phyloP scores from a whole-genome alignment of 2,888 invertebrate genomes.

The Mesorhabditis belari region DNA sequence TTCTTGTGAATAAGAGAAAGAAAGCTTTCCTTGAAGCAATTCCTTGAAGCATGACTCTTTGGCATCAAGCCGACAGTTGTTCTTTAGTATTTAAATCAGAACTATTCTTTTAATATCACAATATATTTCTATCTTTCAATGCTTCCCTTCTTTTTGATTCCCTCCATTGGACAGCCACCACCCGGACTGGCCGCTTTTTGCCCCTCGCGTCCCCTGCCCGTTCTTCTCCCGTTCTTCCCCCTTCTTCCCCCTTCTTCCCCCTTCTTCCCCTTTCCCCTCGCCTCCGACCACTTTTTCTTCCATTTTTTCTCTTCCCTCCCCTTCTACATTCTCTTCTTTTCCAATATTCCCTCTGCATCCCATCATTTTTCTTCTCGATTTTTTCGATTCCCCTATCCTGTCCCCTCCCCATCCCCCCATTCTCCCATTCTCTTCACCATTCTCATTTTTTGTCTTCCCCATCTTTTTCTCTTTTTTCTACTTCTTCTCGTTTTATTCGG shows the following conservation, averaged over 20 bases:
- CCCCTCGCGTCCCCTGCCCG: background rate
- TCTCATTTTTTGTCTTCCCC: too few relatives aligned
- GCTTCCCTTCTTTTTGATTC: background rate
- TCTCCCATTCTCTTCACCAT: background rate
- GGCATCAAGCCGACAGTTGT: too few relatives aligned
- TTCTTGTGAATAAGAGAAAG: too few relatives aligned
- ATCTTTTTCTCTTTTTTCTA: background rate
- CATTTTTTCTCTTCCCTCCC: background rate
- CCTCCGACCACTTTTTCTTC: background rate
- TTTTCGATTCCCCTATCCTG: background rate
- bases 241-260: background rate
- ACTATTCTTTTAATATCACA: background rate
- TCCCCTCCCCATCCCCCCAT: background rate
- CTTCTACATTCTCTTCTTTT: background rate
- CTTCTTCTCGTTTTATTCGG: background rate
- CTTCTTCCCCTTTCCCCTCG: background rate
- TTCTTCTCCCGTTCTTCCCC: background rate
- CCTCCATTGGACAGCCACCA: background rate
- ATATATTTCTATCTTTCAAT: background rate
- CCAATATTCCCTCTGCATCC: background rate
- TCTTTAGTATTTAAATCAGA: too few relatives aligned
- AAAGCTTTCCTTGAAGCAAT: too few relatives aligned
- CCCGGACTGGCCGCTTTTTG: background rate
- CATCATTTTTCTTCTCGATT: too few relatives aligned
- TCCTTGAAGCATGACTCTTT: too few relatives aligned